Evolutionary conservation across 2,113 vertebrate species (phyloP).

Genomic region (Axis porcinus): DNA sequence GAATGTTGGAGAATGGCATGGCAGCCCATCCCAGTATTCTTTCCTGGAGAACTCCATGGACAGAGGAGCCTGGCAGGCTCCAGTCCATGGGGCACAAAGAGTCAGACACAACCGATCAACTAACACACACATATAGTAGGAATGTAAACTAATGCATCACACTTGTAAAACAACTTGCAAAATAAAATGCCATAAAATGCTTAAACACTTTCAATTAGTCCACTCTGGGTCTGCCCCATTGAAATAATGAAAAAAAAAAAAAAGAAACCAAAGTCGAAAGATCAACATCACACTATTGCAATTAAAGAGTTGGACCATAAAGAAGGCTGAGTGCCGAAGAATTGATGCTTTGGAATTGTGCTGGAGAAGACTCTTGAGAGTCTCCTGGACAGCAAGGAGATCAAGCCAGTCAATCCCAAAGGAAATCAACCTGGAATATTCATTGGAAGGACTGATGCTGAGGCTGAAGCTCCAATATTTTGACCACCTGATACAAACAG

Average conservation of each 20-base stretch:
- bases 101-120: neutral
- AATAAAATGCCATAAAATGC: too few species aligned
- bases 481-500: neutral
- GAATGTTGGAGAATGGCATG: neutral
- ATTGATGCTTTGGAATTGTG: neutral
- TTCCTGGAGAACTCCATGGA: neutral
- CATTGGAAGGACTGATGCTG: neutral
- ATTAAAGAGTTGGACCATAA: neutral
- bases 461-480: neutral
- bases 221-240: neutral
- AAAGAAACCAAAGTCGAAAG: neutral
- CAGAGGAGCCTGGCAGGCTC: neutral
- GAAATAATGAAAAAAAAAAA: neutral
- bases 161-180: neutral
- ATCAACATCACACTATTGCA: rapidly evolving
- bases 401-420: neutral
- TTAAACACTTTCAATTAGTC: too few species aligned
- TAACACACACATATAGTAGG: rapidly evolving
- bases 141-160: rapidly evolving
- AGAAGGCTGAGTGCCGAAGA: neutral
- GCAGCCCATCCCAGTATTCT: neutral
- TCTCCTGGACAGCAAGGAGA: neutral
- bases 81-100: neutral
- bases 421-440: neutral
- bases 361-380: neutral